A percentile compares a stretch with the other conserved stretches of the same genome.
These are phyloP conservation scores for Macaria notata DNA, from an alignment of 2,888 invertebrate species.

Conservation along the genomic window DNA sequence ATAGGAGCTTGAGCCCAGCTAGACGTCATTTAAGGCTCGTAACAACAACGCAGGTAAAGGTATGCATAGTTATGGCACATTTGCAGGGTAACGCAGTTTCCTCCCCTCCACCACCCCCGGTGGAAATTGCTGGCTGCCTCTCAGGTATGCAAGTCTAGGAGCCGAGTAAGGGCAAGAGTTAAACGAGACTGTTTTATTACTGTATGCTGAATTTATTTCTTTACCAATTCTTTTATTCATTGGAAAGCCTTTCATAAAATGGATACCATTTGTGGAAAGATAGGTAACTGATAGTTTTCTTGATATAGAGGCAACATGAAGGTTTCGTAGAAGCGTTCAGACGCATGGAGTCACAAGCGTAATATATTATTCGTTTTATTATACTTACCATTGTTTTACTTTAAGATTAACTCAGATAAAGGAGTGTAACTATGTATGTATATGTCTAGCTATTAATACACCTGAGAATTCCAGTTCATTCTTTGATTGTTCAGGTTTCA, in stretches of 20 bases:
- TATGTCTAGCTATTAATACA: no score
- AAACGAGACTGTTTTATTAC: conserved; percentile 46
- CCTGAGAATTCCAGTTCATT: neutral
- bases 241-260: no score
- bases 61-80: conserved; percentile 44
- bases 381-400: no score
- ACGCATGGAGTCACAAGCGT: no score
- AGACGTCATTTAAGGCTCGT: conserved; percentile 14
- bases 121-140: conserved; percentile 59
- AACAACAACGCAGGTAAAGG: conserved; percentile 33
- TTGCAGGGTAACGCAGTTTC: conserved; percentile 55
- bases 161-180: conserved; percentile 46
- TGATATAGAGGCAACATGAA: no score
- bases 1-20: conserved; percentile 5
- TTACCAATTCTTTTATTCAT: neutral
- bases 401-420: no score
- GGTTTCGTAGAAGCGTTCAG: no score
- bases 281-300: no score
- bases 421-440: no score
- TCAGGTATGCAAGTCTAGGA: conserved; percentile 38
- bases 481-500: conserved; percentile 3
- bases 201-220: conserved; percentile 38
- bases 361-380: no score
- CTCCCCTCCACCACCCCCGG: conserved; percentile 48
- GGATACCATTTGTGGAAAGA: no score